phyloP scores from a whole-genome alignment of 2,888 invertebrate species.

The Caenorhabditis japonica region DNA sequence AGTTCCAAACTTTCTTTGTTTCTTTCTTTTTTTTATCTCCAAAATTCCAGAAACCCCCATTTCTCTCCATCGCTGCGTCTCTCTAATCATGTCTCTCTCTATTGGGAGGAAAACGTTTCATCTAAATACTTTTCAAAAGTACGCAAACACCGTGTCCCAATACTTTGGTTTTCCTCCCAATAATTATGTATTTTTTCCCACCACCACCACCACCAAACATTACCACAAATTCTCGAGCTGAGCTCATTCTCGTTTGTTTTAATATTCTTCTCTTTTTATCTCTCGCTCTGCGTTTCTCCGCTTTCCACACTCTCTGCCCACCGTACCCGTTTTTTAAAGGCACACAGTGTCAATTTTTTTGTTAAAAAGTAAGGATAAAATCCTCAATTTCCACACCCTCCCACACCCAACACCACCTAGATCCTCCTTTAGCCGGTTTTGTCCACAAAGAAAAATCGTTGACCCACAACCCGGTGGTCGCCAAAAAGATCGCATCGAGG shows the following conservation, averaged over 20 bases:
- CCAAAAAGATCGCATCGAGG: slow-evolving; percentile 17
- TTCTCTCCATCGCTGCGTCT: slow-evolving; percentile 4
- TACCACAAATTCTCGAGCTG: slow-evolving; percentile 15
- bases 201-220: too few relatives aligned
- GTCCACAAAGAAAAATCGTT: too few relatives aligned
- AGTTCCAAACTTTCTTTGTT: slow-evolving; percentile 10
- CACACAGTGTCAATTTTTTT: slow-evolving; percentile 3
- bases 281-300: slow-evolving; percentile 20
- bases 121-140: slow-evolving; percentile 15
- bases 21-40: slow-evolving; percentile 1
- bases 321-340: background rate
- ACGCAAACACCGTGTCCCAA: background rate
- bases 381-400: too few relatives aligned
- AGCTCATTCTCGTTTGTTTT: slow-evolving; percentile 11
- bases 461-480: too few relatives aligned
- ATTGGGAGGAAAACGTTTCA: too few relatives aligned
- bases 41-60: background rate
- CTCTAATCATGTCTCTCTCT: slow-evolving; percentile 26
- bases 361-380: background rate
- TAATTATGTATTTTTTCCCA: too few relatives aligned
- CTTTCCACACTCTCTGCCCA: slow-evolving; percentile 7
- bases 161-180: slow-evolving; percentile 1
- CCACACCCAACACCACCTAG: too few relatives aligned
- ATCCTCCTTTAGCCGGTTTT: too few relatives aligned
- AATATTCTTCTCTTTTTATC: slow-evolving; percentile 13